Evolutionary conservation across 2,888 invertebrate species (phyloP), one percentile per base, ranked within the genome.

Genomic region (Apomyelois bistriatella): DNA sequence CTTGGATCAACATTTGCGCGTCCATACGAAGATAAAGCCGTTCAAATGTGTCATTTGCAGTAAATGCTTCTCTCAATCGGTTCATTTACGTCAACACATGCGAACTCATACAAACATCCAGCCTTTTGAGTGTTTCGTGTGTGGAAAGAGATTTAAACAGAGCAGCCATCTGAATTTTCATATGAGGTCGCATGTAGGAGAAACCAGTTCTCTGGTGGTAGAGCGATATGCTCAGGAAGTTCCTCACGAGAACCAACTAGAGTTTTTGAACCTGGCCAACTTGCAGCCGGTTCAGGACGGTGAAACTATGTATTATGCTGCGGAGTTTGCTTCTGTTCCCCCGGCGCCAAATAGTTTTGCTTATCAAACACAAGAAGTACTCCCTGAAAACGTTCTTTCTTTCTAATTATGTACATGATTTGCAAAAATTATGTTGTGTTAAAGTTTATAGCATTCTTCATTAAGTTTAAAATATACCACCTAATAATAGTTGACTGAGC

Each of bases 141-240:
- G 90, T 53, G 76, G 79, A 1, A 72, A 84, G 32, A 70, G 85
- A 38, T 91, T 91, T 53, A 90, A 90, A 52, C 90, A 91, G 65
- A 87, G 86, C 54, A 88, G 90, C 58, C 90, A 90, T 61, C 69
- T 90, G 52, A 90, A 90, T 56, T 88, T 89, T 55, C 90, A 91
- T 59, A 80, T 88, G 79, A 75, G 86, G 0, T 87, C 88, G 1
- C 90, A 90, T 59, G 65, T 79, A 0, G 72, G 72, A 0, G 79
- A 78, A 30, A 52, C 59, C 9, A 68, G 68, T 13, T 66, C 71
- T 1, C 60, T 80, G 36, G 59, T 68, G 0, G 65, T 78, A 58
- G 79, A 82, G 6, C 70, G 68, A 32, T 85, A 79, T 53, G 66
- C 70, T 13, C 76, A 75, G 48, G 71, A 61, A 0, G 61, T 73